A percentile compares a stretch with the other conserved stretches of the same genome.
phyloP scores from a whole-genome alignment of 2,888 invertebrate genomes.

The Dasypogon diadema region DNA sequence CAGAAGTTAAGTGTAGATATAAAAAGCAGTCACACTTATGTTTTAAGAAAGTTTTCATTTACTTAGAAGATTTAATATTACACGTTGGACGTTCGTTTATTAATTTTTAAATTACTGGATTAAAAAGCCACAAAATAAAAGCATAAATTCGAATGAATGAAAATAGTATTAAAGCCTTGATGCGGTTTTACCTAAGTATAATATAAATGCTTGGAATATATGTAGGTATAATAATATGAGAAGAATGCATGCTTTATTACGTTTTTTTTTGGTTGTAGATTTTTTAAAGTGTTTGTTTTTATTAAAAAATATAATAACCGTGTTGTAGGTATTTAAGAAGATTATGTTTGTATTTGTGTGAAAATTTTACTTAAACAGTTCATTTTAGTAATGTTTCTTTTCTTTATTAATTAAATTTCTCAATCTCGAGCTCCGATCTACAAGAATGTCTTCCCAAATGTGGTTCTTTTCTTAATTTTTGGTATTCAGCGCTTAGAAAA shows the following conservation, averaged over 20 bases:
- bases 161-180: conserved; percentile 28
- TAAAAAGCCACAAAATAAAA: conserved; percentile 21
- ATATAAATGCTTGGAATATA: conserved; percentile 48
- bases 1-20: conserved; percentile 40
- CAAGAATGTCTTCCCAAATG: too few relatives aligned
- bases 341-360: conserved; percentile 49
- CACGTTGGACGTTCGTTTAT: conserved; percentile 27
- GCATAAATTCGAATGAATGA: conserved; percentile 26
- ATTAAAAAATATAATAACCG: conserved; percentile 37
- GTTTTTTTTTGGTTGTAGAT: conserved; percentile 38
- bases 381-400: conserved; percentile 44
- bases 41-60: conserved; percentile 17
- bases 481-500: conserved; percentile 52
- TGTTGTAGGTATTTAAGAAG: conserved; percentile 41
- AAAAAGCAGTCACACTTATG: conserved; percentile 48
- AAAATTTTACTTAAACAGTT: conserved; percentile 34
- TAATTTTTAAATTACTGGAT: neutral
- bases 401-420: conserved; percentile 20
- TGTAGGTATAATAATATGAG: conserved; percentile 34
- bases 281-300: neutral
- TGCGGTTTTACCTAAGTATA: conserved; percentile 25
- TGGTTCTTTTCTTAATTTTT: conserved; percentile 18
- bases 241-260: conserved; percentile 28
- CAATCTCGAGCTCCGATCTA: too few relatives aligned
- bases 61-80: conserved; percentile 9